phyloP scores from a whole-genome alignment of 2,797 vertebrate genomes.

The Vultur gryphus region DNA sequence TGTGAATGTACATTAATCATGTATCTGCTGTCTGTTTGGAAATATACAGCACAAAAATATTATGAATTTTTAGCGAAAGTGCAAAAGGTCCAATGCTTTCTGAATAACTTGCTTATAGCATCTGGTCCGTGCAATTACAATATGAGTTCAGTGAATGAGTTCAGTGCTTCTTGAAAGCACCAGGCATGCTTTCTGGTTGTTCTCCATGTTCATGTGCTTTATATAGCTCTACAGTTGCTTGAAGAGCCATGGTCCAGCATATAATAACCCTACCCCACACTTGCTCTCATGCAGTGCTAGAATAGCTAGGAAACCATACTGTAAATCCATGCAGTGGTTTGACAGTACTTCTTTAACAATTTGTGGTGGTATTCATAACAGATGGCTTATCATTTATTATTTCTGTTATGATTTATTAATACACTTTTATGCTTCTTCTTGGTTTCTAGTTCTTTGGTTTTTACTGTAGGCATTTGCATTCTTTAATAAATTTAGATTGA shows the following conservation, averaged over 20 bases:
- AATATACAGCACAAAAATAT: neutral
- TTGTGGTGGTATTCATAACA: neutral
- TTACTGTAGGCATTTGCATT: neutral
- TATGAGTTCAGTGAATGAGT: neutral
- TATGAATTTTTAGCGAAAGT: neutral
- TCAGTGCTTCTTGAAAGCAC: neutral
- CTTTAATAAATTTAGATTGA: neutral
- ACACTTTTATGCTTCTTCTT: neutral
- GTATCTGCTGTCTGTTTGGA: neutral
- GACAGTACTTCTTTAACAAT: neutral
- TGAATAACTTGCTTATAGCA: neutral
- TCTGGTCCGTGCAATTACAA: neutral
- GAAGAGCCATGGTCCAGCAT: neutral
- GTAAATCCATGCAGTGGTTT: neutral
- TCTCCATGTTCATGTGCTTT: neutral
- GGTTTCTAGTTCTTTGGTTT: neutral
- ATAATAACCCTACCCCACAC: neutral
- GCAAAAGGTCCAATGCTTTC: neutral
- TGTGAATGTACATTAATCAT: neutral
- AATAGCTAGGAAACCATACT: neutral
- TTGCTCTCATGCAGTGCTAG: neutral
- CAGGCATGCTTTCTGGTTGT: neutral
- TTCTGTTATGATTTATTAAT: conserved; percentile 4
- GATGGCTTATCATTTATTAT: neutral
- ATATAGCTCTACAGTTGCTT: neutral